phyloP scores from a whole-genome alignment of 2,113 vertebrate species.

The Opisthocomus hoazin region DNA sequence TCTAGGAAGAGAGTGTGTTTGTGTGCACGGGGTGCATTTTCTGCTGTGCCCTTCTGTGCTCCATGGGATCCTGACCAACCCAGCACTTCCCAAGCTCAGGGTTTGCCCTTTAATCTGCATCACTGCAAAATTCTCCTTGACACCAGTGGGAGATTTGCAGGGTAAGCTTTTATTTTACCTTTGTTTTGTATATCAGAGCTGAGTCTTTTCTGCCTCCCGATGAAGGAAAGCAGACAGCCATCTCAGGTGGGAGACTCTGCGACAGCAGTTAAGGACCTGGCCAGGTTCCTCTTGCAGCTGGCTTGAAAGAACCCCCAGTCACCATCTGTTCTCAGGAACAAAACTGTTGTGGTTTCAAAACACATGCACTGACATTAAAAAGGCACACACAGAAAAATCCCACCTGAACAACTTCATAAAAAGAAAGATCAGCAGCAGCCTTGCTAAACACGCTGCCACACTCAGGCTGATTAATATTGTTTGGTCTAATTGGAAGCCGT shows the following conservation, averaged over 20 bases:
- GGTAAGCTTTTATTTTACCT: neutral
- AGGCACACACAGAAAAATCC: neutral
- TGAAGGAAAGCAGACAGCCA: neutral
- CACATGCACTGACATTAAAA: neutral
- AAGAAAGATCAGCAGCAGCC: neutral
- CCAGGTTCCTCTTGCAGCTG: neutral
- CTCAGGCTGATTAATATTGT: neutral
- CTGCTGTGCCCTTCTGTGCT: neutral
- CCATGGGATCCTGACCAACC: neutral
- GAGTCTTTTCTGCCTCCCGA: neutral
- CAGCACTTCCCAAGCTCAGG: neutral
- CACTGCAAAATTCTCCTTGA: neutral
- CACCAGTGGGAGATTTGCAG: neutral
- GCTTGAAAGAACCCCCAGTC: neutral
- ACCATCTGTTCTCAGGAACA: slow-evolving; percentile 17
- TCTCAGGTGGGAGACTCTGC: neutral
- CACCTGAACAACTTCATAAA: neutral
- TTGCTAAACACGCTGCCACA: neutral
- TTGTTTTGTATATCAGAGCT: neutral
- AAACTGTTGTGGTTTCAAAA: slow-evolving; percentile 30
- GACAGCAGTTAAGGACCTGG: neutral
- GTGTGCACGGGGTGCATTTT: neutral
- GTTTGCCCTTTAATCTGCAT: neutral
- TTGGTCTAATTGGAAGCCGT: neutral
- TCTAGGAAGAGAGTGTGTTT: neutral